Evolutionary conservation across 2,888 invertebrate genomes (phyloP).

Genomic region (Calliphora vomitoria): DNA sequence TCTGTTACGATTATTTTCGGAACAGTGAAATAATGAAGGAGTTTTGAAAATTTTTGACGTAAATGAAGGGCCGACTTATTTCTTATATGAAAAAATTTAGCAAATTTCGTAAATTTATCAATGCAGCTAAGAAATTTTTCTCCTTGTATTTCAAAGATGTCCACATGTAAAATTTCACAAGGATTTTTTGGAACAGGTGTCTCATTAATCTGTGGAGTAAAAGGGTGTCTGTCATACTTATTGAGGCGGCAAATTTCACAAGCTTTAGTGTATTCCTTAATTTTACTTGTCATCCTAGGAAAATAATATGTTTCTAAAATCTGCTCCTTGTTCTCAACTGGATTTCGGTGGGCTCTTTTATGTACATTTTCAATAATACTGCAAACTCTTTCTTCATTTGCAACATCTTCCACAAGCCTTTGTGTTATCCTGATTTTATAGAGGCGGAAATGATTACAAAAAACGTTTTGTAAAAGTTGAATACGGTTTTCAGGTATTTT

Average conservation of each 20-base stretch:
- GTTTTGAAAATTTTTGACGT: not conserved
- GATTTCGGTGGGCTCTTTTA: conserved; percentile 46
- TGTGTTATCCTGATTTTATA: not conserved
- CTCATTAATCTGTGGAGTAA: too few relatives aligned
- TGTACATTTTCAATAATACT: conserved; percentile 41
- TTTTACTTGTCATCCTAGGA: conserved; percentile 41
- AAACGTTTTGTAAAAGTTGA: not conserved
- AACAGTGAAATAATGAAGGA: conserved; percentile 15
- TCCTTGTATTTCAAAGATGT: conserved; percentile 24
- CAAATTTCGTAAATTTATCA: conserved; percentile 29
- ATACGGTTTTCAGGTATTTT: not conserved
- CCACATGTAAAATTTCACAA: conserved; percentile 39
- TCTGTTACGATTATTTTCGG: conserved; percentile 10
- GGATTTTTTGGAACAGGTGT: conserved; percentile 17
- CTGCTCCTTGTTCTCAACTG: conserved; percentile 44
- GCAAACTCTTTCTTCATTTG: conserved; percentile 1
- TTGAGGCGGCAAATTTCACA: conserved; percentile 34
- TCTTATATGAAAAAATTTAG: conserved; percentile 34
- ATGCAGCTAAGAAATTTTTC: conserved; percentile 36
- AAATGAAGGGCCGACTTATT: conserved; percentile 25
- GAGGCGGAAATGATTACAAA: not conserved
- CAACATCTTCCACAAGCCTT: not conserved
- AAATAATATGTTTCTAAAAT: conserved; percentile 58
- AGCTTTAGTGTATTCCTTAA: conserved; percentile 41
- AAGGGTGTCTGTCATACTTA: conserved; percentile 54